Evolutionary conservation across 2,113 vertebrate species (phyloP), one percentile per base, ranked within the genome.

Genomic region (Lepisosteus osseus): DNA sequence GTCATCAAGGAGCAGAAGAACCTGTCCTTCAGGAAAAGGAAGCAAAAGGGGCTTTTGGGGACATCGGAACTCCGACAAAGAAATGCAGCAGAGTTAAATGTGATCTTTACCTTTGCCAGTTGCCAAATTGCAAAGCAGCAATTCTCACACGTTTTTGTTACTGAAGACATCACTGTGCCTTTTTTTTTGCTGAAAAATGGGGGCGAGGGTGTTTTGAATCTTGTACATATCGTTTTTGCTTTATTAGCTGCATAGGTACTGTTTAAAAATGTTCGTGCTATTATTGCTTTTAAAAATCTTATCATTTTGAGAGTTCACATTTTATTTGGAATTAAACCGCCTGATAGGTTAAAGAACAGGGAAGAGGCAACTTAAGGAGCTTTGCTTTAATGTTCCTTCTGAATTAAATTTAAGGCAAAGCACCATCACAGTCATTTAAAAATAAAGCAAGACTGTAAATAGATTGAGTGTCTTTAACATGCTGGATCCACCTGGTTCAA

Each of bases 191-290:
- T 71, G 17, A 68, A 62, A 62, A 73, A 3, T 59, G 66, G 70
- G 14, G 54, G 65, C 67, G 51, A 62, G 65, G 55, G 43, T 72
- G 71, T 72, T 64, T 56, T 55, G 66, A 3, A n/a, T 57, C 82
- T 62, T 83, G 75, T 81, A 76, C 77, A 82, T 76, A 78, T 29
- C 29, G 29, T 72, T 66, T 40, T 71, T 6, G 8, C 47, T 29
- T 62, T 45, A 29, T 47, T 69, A 41, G 40, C 68, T 15, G 12
- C 51, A 69, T 47, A 54, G 66, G 14, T 57, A 54, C 55, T 42
- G 41, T 64, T n/a, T 45, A 72, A 51, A 55, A 40, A 12, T 43
- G 54, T 65, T 72, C 51, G 57, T 65, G 54, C 62, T 68, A 29
- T 29, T 9, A 51, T 51, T 51, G 9, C 47, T 51, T 51, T 51